These are phyloP conservation scores for Meiosimyza decipiens DNA, from an alignment of 2,888 invertebrate species.

Conservation along the genomic window DNA sequence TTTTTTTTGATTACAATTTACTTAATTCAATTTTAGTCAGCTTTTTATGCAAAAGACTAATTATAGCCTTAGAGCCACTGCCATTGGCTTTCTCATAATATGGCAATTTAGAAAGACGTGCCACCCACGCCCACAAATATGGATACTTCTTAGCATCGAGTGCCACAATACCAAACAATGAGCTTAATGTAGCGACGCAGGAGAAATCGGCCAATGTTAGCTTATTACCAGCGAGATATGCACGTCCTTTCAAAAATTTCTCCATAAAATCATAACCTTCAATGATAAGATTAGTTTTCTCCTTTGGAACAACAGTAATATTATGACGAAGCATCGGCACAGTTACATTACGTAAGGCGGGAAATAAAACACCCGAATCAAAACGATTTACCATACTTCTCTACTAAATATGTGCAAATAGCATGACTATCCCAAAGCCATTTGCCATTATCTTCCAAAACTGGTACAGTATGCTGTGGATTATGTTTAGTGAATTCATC, in stretches of 20 bases:
- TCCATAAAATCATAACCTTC: slow-evolving; percentile 51
- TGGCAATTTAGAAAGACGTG: slow-evolving; percentile 54
- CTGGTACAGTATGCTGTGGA: slow-evolving; percentile 68
- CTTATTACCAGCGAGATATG: slow-evolving; percentile 55
- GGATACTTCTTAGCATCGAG: slow-evolving; percentile 52
- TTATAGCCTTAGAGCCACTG: slow-evolving; percentile 42
- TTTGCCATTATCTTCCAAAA: slow-evolving; percentile 56
- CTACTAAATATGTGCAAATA: slow-evolving; percentile 68
- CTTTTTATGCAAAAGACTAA: background rate
- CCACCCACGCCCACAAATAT: slow-evolving; percentile 55
- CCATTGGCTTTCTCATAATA: slow-evolving; percentile 57
- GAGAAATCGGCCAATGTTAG: slow-evolving; percentile 61
- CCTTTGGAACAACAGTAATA: slow-evolving; percentile 43
- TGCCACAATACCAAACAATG: slow-evolving; percentile 48
- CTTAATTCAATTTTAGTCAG: slow-evolving; percentile 10
- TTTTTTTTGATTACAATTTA: background rate
- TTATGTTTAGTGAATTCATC: slow-evolving; percentile 66
- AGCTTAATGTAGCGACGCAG: slow-evolving; percentile 50
- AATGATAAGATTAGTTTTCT: slow-evolving; percentile 45
- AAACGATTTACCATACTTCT: slow-evolving; percentile 70
- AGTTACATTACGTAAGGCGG: slow-evolving; percentile 32
- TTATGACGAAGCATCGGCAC: slow-evolving; percentile 37
- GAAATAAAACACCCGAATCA: slow-evolving; percentile 68
- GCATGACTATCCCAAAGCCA: slow-evolving; percentile 67
- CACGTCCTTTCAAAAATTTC: slow-evolving; percentile 47